Percentiles rank a stretch among this genome's conserved stretches.
These are phyloP conservation scores for Pseudorasbora parva DNA, from an alignment of 2,113 vertebrate genomes.

Conservation along the genomic window DNA sequence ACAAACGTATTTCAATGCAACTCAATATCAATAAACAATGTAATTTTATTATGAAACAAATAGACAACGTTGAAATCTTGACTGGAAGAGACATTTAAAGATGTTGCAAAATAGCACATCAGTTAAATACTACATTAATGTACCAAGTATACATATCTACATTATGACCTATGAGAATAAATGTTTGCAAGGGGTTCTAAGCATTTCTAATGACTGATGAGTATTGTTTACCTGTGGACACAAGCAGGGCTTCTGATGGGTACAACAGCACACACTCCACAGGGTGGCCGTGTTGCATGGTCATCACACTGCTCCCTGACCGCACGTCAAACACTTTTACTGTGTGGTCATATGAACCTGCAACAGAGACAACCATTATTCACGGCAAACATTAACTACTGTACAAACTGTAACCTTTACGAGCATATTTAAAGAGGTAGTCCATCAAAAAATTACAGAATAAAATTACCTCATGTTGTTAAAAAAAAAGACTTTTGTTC, in stretches of 20 bases:
- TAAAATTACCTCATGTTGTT: no score
- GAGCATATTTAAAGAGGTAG: background rate
- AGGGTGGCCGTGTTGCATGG: constrained; percentile 91
- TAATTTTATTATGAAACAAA: no score
- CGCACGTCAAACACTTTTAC: constrained; percentile 92
- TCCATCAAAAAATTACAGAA: no score
- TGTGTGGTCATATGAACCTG: constrained; percentile 96
- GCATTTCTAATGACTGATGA: background rate
- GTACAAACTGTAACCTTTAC: background rate
- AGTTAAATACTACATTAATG: background rate
- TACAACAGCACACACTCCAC: constrained; percentile 96
- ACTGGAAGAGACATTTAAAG: background rate
- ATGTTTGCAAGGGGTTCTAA: background rate
- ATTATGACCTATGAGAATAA: background rate
- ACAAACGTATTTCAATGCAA: background rate
- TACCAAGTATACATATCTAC: background rate
- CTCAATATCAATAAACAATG: no score
- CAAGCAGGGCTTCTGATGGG: constrained; percentile 92
- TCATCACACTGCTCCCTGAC: constrained; percentile 84
- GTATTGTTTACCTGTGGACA: constrained; percentile 86
- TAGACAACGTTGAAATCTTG: no score
- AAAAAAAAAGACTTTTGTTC: no score
- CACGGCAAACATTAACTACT: background rate
- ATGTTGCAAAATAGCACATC: background rate
- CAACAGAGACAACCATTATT: background rate